Evolutionary conservation across 1,140 invertebrate species (phyloP).

Genomic region (Sitobion miscanthi): DNA sequence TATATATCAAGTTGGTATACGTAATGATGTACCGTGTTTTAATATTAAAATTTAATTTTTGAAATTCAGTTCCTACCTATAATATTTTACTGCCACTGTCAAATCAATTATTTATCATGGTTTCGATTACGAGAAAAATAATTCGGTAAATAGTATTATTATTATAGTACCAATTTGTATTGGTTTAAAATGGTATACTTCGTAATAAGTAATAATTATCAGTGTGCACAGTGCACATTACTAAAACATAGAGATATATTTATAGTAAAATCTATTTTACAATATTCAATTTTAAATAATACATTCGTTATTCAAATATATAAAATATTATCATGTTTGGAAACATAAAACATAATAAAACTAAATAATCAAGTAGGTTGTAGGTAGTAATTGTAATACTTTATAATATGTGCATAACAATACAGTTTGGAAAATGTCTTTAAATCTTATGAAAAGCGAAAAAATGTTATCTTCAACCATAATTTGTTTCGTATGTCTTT

Average conservation of each 20-base stretch:
- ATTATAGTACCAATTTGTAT: background rate
- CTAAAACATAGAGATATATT: background rate
- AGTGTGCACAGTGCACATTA: background rate
- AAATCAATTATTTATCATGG: background rate
- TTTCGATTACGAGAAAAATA: slow-evolving; percentile 11
- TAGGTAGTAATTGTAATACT: no score
- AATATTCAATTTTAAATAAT: no score
- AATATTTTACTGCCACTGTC: background rate
- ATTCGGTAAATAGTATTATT: background rate
- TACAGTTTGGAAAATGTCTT: no score
- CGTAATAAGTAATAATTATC: background rate
- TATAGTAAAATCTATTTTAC: no score
- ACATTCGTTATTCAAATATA: no score
- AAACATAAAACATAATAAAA: no score
- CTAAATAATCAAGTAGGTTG: no score
- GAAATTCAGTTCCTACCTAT: background rate
- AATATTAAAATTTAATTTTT: slow-evolving; percentile 11
- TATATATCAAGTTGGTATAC: background rate
- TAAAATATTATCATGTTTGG: background rate
- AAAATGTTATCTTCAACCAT: no score
- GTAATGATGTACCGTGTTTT: background rate
- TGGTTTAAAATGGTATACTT: background rate
- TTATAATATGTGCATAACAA: no score
- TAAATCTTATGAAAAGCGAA: no score
- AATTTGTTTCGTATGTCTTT: no score